Base-by-base conservation (phyloP, 2,888 invertebrate genomes). In the Fissipunctia ypsillon region DNA sequence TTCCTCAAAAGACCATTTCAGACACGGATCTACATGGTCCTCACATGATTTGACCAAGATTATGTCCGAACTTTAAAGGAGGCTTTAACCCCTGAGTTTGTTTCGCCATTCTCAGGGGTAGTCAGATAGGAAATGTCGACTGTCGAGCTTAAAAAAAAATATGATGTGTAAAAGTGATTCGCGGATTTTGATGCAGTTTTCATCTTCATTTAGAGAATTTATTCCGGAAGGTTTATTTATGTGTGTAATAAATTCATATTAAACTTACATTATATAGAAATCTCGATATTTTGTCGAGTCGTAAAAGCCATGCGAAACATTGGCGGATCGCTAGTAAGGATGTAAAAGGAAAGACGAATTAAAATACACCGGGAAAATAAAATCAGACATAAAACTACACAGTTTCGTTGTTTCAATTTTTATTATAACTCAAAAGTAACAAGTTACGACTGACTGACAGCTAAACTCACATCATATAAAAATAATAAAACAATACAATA, bases 401-500 rank as follows among this genome's bases (percentile, higher is more conserved):
- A 52, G 10, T 48, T 41, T 19, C 3, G 19, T 19, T n/a, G 0
- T 19, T 25, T 52, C n/a, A 12, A n/a, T 22, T 31, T 69, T 43
- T 43, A 59, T 22, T 59, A 4, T 35, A n/a, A 22, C 25, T 35
- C 1, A 52, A 60, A 71, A 43, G 16, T 71, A 10, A 41, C 16
- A 38, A 19, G 7, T 43, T 25, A 48, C 41, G 16, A n/a, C 16
- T 43, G 12, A 16, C 28, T 10, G 6, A 14, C 25, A 59, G 1
- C 56, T 45, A 73, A 41, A n/a, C 3, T 4, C 3, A 4, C 9
- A 16, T 25, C 9, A 16, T 25, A 68, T n/a, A 38, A 45, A 70
- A 65, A 71, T 50, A 43, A 73, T 57, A 52, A 67, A 74, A 28
- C 16, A n/a, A 69, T 31, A 56, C 43, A 61, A 7, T 6, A 35